A percentile compares a stretch with the other conserved stretches of the same genome.
Conservation (phyloP, 2,797 vertebrate genomes). For the Anguilla megastoma region DNA sequence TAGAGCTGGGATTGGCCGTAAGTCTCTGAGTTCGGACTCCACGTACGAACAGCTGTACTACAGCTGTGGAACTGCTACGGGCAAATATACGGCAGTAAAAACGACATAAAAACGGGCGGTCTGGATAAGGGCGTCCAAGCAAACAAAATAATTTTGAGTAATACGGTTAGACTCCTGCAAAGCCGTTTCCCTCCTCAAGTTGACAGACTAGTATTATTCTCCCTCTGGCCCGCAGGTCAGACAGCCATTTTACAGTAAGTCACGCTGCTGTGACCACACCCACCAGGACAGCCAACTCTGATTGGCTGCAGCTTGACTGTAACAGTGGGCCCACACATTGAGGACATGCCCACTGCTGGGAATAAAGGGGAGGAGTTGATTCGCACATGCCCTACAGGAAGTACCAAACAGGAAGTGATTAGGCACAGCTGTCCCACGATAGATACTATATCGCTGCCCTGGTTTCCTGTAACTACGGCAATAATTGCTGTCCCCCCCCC, state of each 20-base stretch:
- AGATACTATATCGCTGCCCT: conserved; percentile 60
- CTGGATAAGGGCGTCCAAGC: not conserved
- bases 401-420: conserved; percentile 65
- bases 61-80: not conserved
- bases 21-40: not conserved
- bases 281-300: not conserved
- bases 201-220: not conserved
- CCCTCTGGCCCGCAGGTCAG: not conserved
- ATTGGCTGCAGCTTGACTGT: not conserved
- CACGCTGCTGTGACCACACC: not conserved
- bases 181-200: not conserved
- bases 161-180: not conserved
- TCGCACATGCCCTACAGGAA: conserved; percentile 54
- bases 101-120: not conserved
- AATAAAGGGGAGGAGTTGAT: not conserved
- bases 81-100: not conserved
- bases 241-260: not conserved
- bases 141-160: not conserved
- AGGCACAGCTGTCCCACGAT: conserved; percentile 58
- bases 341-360: conserved; percentile 14
- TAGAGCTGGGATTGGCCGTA: not conserved
- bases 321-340: not conserved
- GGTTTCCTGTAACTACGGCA: not conserved
- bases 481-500: not conserved
- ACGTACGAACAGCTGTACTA: not conserved